Conservation (phyloP, 2,113 vertebrate genomes). For the Pseudorectes ferrugineus region DNA sequence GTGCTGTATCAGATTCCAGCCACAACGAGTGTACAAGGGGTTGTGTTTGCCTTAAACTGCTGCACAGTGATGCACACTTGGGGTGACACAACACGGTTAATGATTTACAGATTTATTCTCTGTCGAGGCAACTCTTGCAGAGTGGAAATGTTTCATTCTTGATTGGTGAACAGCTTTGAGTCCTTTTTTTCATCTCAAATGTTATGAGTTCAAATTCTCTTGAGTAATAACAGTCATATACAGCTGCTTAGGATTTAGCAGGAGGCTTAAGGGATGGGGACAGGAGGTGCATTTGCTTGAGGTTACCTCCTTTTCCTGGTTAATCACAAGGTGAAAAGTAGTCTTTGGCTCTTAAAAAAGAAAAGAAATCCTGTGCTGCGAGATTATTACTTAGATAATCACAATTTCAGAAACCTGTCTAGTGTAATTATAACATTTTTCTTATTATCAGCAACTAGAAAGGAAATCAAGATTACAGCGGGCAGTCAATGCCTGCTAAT, state of each 20-base stretch:
- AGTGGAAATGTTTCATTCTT: neutral
- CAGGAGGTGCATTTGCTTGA: neutral
- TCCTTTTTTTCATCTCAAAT: neutral
- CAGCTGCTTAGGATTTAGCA: neutral
- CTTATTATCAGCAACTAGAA: neutral
- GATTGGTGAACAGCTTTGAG: neutral
- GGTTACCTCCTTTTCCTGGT: neutral
- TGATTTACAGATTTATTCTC: constrained; percentile 41
- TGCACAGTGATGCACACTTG: neutral
- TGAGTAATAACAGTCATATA: neutral
- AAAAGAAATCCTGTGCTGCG: neutral
- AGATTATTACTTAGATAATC: constrained; percentile 15
- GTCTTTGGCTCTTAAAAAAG: neutral
- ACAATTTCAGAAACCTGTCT: neutral
- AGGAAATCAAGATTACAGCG: neutral
- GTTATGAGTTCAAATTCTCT: neutral
- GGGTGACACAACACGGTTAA: neutral
- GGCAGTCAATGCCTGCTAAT: neutral
- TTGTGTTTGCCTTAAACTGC: neutral
- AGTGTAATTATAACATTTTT: constrained; percentile 8
- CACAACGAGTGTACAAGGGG: neutral
- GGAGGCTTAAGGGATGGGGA: neutral
- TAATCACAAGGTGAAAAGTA: neutral
- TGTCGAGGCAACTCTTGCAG: neutral
- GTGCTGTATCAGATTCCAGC: constrained; percentile 34